Percentiles rank a stretch among this genome's conserved stretches.
Evolutionary conservation across 2,797 vertebrate species (phyloP).

Genomic region (Falco concolor): DNA sequence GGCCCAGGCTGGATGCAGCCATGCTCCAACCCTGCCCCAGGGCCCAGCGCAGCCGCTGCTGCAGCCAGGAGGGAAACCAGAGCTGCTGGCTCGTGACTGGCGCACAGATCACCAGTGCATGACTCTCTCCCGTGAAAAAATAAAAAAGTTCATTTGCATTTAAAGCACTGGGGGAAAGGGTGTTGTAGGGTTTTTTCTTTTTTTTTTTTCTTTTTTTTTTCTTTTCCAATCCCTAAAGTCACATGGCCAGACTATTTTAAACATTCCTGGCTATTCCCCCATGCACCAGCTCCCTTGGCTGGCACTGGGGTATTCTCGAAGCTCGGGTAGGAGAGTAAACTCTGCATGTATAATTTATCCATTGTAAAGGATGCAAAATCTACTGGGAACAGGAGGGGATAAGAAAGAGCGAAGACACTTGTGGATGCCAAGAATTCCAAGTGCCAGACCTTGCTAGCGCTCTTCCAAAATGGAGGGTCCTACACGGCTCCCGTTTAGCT

Average conservation of each 20-base stretch:
- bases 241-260: conserved; percentile 68
- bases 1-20: conserved; percentile 2
- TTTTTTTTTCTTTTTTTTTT: background rate
- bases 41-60: background rate
- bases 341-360: conserved; percentile 67
- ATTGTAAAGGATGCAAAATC: conserved; percentile 67
- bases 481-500: conserved; percentile 50
- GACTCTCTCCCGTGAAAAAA: background rate
- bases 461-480: conserved; percentile 65
- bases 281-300: conserved; percentile 60
- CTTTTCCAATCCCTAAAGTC: conserved; percentile 47
- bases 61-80: conserved; percentile 38
- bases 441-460: conserved; percentile 61
- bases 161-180: background rate
- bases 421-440: conserved; percentile 65
- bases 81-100: conserved; percentile 27
- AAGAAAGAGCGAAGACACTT: conserved; percentile 64
- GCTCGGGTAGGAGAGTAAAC: conserved; percentile 61
- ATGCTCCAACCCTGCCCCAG: background rate
- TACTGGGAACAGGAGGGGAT: conserved; percentile 63
- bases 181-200: background rate
- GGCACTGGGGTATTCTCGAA: conserved; percentile 56
- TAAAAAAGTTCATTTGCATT: conserved; percentile 17
- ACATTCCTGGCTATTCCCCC: conserved; percentile 62
- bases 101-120: conserved; percentile 1